Base-by-base conservation (phyloP, 2,113 vertebrate species). In the Vidua chalybeata region DNA sequence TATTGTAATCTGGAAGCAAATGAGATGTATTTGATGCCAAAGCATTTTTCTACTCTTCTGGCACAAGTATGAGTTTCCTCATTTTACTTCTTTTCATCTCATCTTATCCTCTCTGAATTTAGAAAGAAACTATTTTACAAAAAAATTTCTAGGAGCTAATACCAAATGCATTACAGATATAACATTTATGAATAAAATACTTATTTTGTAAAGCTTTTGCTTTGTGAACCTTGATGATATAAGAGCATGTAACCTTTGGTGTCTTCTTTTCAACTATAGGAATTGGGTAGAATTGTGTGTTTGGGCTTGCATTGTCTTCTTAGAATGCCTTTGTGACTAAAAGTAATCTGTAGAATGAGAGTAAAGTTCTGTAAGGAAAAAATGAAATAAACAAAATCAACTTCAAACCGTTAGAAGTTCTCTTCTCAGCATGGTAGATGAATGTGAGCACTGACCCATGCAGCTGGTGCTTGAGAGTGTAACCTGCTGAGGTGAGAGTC, bases 401-500 rank as follows among this genome's bases (percentile, higher is more conserved):
- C 75, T 96, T 73, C 59, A 71, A 93, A 49, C 17, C 1, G 6
- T 12, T 19, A 59, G 67, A 89, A 92, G 43, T 76, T 46, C 66
- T 94, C 75, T 82, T 85, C 67, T 77, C 66, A 88, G 63, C n/a
- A 19, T 62, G 61, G 55, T 43, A 23, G 90, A 52, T 35, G 86
- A 84, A 84, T 37, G 45, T 39, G 71, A 74, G 68, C 56, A 6
- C 39, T 87, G 87, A 95, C 84, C 79, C 73, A 5, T 84, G 69
- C 79, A 94, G 90, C 61, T 92, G 55, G 13, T 74, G 71, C 21
- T 62, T 35, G 87, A 43, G 62, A 88, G 49, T 24, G 6, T 6
- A 76, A 56, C 89, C 69, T 87, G 89, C 80, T 87, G 91, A 68
- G 89, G 81, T 75, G 89, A 79, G 73, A 94, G 76, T 49, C 84